Percentiles rank a stretch among this genome's conserved stretches.
Evolutionary conservation across 2,113 vertebrate species (phyloP).

Genomic region (Cyanistes caeruleus): DNA sequence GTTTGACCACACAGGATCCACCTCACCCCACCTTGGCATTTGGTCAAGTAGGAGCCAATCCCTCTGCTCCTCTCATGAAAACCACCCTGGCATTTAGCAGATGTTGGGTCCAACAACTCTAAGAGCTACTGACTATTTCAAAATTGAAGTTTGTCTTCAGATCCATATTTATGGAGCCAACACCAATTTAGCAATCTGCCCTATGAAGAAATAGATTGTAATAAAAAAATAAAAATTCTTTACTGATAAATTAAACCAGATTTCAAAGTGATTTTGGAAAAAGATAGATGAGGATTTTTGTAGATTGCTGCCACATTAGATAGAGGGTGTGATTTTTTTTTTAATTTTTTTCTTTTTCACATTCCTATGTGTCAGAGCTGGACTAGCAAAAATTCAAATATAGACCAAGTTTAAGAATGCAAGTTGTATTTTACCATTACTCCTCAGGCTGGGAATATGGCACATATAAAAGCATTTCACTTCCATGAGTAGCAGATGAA

Average conservation of each 20-base stretch:
- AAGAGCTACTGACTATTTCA: background rate
- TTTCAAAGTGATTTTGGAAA: constrained; percentile 22
- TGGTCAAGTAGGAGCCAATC: background rate
- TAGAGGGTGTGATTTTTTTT: background rate
- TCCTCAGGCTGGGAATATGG: background rate
- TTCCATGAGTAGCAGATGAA: constrained; percentile 7
- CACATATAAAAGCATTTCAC: background rate
- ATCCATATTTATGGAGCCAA: background rate
- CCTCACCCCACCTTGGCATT: background rate
- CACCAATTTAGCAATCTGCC: accelerated
- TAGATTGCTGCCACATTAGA: background rate
- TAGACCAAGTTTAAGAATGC: background rate
- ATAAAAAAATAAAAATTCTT: background rate
- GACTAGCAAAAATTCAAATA: constrained; percentile 14
- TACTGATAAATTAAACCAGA: background rate
- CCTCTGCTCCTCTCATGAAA: background rate
- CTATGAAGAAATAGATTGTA: background rate
- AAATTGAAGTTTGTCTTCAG: background rate
- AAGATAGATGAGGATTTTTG: background rate
- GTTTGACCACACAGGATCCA: background rate
- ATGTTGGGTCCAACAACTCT: background rate
- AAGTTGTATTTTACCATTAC: constrained; percentile 1
- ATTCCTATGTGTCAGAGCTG: background rate
- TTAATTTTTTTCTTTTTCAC: background rate
- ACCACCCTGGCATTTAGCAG: background rate